A percentile compares a stretch with the other conserved stretches of the same genome.
Conservation (phyloP, 2,888 invertebrate genomes). For the Drosophila merina region DNA sequence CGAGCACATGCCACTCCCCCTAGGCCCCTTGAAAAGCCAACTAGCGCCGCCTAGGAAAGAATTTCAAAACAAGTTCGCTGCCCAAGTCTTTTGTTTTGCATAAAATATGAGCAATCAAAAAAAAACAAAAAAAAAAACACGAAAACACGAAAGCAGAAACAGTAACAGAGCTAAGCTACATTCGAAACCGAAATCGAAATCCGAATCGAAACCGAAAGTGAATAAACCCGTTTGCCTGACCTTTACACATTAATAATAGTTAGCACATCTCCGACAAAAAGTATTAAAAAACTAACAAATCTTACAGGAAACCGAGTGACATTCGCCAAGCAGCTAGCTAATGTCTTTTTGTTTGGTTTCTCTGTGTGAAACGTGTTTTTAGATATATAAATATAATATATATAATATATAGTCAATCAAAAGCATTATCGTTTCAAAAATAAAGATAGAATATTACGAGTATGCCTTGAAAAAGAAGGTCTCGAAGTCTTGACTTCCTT, state of each 20-base stretch:
- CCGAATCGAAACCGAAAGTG: conserved; percentile 71
- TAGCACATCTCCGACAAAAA: conserved; percentile 60
- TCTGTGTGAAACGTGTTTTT: background rate
- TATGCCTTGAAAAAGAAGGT: too few relatives aligned
- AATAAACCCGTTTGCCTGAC: conserved; percentile 67
- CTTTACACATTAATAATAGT: conserved; percentile 73
- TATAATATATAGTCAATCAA: too few relatives aligned
- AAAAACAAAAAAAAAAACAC: background rate
- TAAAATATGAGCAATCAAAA: conserved; percentile 27
- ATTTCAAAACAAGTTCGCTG: conserved; percentile 63
- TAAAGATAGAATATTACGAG: background rate
- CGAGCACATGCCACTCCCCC: conserved; percentile 11
- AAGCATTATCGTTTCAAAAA: background rate
- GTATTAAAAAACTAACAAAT: conserved; percentile 18
- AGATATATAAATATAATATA: too few relatives aligned
- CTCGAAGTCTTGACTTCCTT: too few relatives aligned
- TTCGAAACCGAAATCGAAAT: conserved; percentile 22
- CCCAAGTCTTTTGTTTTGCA: conserved; percentile 55
- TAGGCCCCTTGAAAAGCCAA: background rate
- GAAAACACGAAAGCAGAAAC: conserved; percentile 11
- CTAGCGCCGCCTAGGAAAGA: conserved; percentile 43
- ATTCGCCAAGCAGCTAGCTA: conserved; percentile 3
- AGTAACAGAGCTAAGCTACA: conserved; percentile 30
- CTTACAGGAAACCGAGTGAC: conserved; percentile 17
- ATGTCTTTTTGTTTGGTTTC: background rate